A percentile compares a stretch with the other conserved stretches of the same genome.
These are phyloP conservation scores for Neoscelio sp. DNA, from an alignment of 2,888 invertebrate species.

Conservation along the genomic window DNA sequence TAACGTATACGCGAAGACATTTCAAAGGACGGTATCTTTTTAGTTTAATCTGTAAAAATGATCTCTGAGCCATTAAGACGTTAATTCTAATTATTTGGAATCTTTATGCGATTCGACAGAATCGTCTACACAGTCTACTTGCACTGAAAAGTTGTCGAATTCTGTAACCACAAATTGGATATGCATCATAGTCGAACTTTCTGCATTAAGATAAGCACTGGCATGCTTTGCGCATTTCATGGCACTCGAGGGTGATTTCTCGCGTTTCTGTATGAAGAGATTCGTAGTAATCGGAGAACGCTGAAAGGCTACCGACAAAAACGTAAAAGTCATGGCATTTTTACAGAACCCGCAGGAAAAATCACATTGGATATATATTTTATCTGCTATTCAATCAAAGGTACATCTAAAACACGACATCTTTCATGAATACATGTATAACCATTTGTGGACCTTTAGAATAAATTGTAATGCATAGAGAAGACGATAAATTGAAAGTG, in stretches of 20 bases:
- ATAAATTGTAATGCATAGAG: no score
- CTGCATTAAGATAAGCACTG: constrained; percentile 68
- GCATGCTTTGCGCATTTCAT: constrained; percentile 54
- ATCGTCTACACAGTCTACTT: constrained; percentile 33
- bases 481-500: no score
- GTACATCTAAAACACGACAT: no score
- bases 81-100: constrained; percentile 1
- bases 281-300: constrained; percentile 17
- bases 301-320: constrained; percentile 15
- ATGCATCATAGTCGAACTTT: constrained; percentile 60
- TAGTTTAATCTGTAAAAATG: constrained; percentile 4
- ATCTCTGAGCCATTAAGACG: constrained; percentile 24
- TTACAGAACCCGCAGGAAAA: constrained; percentile 24
- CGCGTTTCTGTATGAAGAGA: constrained; percentile 12
- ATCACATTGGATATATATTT: constrained; percentile 5
- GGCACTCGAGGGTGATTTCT: constrained; percentile 50
- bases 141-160: constrained; percentile 48
- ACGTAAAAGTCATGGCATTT: constrained; percentile 22
- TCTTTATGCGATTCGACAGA: constrained; percentile 17
- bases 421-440: no score
- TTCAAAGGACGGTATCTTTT: not conserved
- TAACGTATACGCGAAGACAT: not conserved
- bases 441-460: no score
- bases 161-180: constrained; percentile 45
- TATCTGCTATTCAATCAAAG: constrained; percentile 26